These are phyloP conservation scores for Tinea pellionella DNA, from an alignment of 2,888 invertebrate genomes.

Conservation along the genomic window DNA sequence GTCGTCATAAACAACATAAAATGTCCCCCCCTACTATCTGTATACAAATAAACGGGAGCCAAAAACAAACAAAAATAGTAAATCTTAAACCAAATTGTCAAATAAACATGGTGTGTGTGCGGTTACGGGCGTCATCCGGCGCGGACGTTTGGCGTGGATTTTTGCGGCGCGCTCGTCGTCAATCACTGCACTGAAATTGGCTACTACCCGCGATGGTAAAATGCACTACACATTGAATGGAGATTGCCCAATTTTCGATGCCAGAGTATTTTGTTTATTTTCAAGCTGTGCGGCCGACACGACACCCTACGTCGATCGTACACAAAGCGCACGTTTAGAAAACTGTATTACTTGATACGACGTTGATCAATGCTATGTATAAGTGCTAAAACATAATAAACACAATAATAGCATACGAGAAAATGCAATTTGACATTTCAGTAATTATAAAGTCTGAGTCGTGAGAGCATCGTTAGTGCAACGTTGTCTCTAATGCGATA, in stretches of 20 bases:
- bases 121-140: conserved; percentile 3
- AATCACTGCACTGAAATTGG: conserved; percentile 11
- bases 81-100: conserved; percentile 13
- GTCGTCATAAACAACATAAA: conserved; percentile 17
- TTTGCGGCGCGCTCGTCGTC: conserved; percentile 11
- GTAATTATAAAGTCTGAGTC: not conserved
- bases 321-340: not conserved
- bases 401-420: not conserved
- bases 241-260: conserved; percentile 2
- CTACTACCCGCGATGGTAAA: conserved; percentile 4
- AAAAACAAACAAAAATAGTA: conserved; percentile 9
- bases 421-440: conserved; percentile 1
- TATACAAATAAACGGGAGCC: not conserved
- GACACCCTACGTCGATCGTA: too few relatives aligned
- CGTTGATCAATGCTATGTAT: too few relatives aligned
- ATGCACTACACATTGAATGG: not conserved
- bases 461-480: not conserved
- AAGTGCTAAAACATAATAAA: not conserved
- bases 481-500: not conserved
- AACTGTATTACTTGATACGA: not conserved
- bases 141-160: conserved; percentile 10
- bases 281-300: not conserved
- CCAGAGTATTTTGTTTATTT: not conserved
- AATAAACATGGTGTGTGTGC: conserved; percentile 8
- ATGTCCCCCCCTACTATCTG: not conserved